Evolutionary conservation across 2,888 invertebrate species (phyloP), one percentile per base, ranked within the genome.

Genomic region (Netelia inedita): DNA sequence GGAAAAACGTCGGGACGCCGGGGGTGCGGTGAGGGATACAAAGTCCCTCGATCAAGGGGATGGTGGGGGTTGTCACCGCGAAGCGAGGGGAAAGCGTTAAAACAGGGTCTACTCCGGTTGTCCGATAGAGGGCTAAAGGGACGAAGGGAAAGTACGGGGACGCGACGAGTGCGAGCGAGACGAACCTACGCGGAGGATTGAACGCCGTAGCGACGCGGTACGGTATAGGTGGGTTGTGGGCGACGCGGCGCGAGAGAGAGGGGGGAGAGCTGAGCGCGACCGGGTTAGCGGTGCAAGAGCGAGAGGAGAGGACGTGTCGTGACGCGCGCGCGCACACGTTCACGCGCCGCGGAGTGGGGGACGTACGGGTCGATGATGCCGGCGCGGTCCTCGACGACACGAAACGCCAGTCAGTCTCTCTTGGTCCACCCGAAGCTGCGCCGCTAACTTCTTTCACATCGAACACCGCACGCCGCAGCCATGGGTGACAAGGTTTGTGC

Each of bases 281-380:
- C 88, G 92, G 59, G 69, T 53, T 46, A 41, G 85, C 14, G 92
- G 90, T 89, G 90, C 68, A 23, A 91, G 89, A 88, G 90, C 91
- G 91, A 90, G 86, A 88, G 92, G 88, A 92, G 82, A 94, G 94
- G 94, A 94, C 93, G 94, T 94, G 93, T 88, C 92, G 93, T 88
- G 90, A 92, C 92, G 91, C 89, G 93, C 92, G 94, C 88, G 87
- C 89, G 89, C 88, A 86, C 87, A 87, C 88, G 88, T 89, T 89
- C 87, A 89, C 95, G 94, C 95, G 95, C 95, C 59, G 95, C 95
- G 95, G 96, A 95, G 95, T 96, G 95, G 96, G 95, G 95, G 94
- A 94, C 93, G 65, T 46, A 66, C 57, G 93, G 94, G 94, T 95
- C 94, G 94, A 95, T 95, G 95, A 94, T 93, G 93, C 93, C 92